These are phyloP conservation scores for Teleiodes luculella DNA, from an alignment of 2,888 invertebrate species.

Conservation along the genomic window DNA sequence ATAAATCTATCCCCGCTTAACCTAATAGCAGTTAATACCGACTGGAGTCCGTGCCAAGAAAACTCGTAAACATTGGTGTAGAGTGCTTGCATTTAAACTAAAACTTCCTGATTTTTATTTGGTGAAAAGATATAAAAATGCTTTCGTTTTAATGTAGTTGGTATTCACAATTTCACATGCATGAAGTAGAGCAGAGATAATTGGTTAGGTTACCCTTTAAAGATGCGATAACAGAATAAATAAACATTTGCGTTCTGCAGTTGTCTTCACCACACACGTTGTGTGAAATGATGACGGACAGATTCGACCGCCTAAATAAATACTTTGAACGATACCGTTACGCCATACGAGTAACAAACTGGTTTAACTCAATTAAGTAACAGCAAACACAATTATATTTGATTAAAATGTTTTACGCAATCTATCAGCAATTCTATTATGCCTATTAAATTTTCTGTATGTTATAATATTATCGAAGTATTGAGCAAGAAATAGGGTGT, in stretches of 20 bases:
- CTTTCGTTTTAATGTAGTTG: slow-evolving; percentile 45
- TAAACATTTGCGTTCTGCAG: slow-evolving; percentile 16
- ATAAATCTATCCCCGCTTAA: slow-evolving; percentile 59
- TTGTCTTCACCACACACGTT: slow-evolving; percentile 9
- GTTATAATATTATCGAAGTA: neutral
- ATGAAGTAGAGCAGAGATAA: slow-evolving; percentile 49
- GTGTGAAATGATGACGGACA: slow-evolving; percentile 12
- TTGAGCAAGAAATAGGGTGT: neutral
- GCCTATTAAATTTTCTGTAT: neutral
- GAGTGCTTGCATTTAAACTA: slow-evolving; percentile 32
- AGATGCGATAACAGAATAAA: slow-evolving; percentile 6
- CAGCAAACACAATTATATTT: neutral
- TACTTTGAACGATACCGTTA: slow-evolving; percentile 4
- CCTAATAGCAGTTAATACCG: slow-evolving; percentile 51
- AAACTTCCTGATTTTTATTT: slow-evolving; percentile 50
- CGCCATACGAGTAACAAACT: slow-evolving; percentile 1
- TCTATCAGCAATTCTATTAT: neutral
- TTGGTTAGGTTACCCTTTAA: slow-evolving; percentile 32
- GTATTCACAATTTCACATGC: slow-evolving; percentile 29
- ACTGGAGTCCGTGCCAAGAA: slow-evolving; percentile 49
- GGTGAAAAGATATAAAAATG: slow-evolving; percentile 44
- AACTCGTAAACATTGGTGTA: slow-evolving; percentile 52
- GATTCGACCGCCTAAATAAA: slow-evolving; percentile 3
- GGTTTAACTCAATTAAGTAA: slow-evolving; percentile 2
- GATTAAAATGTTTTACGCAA: neutral